phyloP scores from a whole-genome alignment of 2,113 vertebrate genomes.

The Elgaria multicarinata region DNA sequence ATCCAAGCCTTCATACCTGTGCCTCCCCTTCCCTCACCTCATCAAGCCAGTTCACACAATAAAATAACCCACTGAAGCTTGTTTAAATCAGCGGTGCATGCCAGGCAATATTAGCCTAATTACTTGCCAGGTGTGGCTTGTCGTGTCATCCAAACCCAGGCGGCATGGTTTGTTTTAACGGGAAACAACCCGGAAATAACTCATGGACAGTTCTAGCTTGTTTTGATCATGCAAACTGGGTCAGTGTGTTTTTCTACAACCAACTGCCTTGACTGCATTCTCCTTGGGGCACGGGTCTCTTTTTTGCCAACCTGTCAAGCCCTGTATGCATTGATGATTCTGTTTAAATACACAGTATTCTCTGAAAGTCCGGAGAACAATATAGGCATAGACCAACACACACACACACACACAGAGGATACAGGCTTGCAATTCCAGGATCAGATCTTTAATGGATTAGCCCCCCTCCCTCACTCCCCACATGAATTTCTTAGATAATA shows the following conservation, averaged over 20 bases:
- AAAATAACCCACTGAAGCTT: too few species aligned
- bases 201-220: too few species aligned
- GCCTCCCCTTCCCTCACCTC: not conserved
- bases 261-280: not conserved
- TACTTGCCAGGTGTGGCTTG: too few species aligned
- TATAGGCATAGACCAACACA: not conserved
- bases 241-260: not conserved
- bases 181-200: too few species aligned
- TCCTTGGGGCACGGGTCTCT: not conserved
- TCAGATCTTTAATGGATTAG: not conserved
- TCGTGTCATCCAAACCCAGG: too few species aligned
- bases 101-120: too few species aligned
- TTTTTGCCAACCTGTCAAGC: not conserved
- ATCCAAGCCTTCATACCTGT: not conserved
- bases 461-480: not conserved
- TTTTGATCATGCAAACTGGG: too few species aligned
- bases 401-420: accelerated
- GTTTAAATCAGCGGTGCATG: too few species aligned
- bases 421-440: not conserved
- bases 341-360: not conserved
- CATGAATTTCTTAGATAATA: not conserved
- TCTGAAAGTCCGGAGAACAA: not conserved
- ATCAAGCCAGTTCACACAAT: too few species aligned
- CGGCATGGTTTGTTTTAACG: too few species aligned
- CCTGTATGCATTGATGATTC: not conserved